phyloP scores from a whole-genome alignment of 2,113 vertebrate species.

The Brachionichthys hirsutus region DNA sequence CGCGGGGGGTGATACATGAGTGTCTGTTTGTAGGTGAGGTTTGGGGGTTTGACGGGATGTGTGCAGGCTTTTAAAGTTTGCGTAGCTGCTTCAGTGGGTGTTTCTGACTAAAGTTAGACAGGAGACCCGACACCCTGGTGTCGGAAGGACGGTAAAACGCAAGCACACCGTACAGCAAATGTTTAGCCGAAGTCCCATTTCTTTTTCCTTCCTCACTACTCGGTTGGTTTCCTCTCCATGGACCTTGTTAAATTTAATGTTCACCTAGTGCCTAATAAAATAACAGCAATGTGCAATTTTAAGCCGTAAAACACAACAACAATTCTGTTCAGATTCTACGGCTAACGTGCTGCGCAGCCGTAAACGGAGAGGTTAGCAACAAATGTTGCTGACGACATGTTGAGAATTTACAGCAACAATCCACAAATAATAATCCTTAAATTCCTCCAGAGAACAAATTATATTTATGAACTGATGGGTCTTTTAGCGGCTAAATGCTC shows the following conservation, averaged over 20 bases:
- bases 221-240: background rate
- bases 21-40: constrained; percentile 23
- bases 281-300: background rate
- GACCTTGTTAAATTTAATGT: background rate
- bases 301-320: no score
- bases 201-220: background rate
- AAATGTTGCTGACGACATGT: no score
- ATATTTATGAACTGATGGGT: no score
- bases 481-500: no score
- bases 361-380: no score
- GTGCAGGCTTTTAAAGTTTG: constrained; percentile 49
- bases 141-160: constrained; percentile 11
- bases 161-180: no score
- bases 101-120: constrained; percentile 49
- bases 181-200: background rate
- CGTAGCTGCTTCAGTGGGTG: constrained; percentile 39
- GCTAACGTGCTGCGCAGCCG: no score
- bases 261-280: background rate
- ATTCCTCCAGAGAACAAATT: no score
- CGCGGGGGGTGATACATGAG: constrained; percentile 23
- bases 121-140: constrained; percentile 19
- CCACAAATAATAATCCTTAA: no score
- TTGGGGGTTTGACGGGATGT: constrained; percentile 36
- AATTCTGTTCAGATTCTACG: no score
- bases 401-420: no score